Evolutionary conservation across 2,888 invertebrate species (phyloP), one percentile per base, ranked within the genome.

Genomic region (Diogma glabrata): DNA sequence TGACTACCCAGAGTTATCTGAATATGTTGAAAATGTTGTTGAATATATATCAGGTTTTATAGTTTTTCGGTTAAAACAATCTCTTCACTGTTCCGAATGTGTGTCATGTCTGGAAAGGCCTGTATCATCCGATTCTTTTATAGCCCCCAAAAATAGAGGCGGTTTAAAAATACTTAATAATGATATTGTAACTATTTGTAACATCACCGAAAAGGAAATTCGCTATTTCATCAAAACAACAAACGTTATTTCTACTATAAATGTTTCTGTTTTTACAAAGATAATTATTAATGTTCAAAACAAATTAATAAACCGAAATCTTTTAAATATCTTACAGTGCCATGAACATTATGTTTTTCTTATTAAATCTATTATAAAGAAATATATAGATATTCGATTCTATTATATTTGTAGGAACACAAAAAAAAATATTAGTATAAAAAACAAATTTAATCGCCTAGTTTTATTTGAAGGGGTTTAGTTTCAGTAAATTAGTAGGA

Each of bases 11-110:
- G 38, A 38, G 7, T 38, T 38, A 38, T 38, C 16, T 16, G 38
- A 38, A 19, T 38, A 17, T 38, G 38, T 9, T 38, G 38, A 38
- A 38, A 38, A 38, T 38, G 38, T 38, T 38, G 38, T 38, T 38
- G 38, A 38, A 2, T 38, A 38, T 38, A 16, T 38, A 8, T 16
- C 38, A 6, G 38, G 38, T 19, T 16, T 38, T 38, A 38, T 38
- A 38, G 16, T 38, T 38, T 38, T 38, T 38, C 16, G 38, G 9
- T 19, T 38, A 14, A 38, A 38, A 14, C 16, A 38, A 38, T 38
- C 16, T 17, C 19, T 38, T 17, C 14, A 38, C 38, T 38, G 38
- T 19, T 38, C 38, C 16, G 38, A 19, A 38, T n/a, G n/a, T n/a
- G n/a, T n/a, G n/a, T n/a, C n/a, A n/a, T n/a, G n/a, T n/a, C n/a